Evolutionary conservation across 2,797 vertebrate genomes (phyloP), one percentile per base, ranked within the genome.

Genomic region (Oreonectes daqikongensis): DNA sequence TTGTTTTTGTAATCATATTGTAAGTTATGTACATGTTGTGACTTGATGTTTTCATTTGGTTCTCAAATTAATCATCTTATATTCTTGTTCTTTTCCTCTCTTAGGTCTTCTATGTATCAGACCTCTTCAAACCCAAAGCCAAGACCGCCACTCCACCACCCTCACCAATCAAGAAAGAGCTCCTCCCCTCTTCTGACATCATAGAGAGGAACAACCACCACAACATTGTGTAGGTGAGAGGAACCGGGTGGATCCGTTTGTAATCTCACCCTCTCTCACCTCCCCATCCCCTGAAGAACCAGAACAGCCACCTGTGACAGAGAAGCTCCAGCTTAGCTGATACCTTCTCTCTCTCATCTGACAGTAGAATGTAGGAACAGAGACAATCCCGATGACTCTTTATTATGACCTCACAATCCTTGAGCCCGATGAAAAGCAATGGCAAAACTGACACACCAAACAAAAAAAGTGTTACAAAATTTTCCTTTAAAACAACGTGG

Each of bases 301-400:
- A 63, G 78, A 87, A 86, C 83, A 84, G 78, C 57, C 70, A 90
- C 90, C 86, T 93, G 90, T 89, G 93, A 96, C 94, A 80, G 94
- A 94, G 94, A 94, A 91, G 95, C 94, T 91, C 92, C 92, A 88
- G 90, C 89, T 90, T 60, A 55, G 68, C 79, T 76, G 84, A 60
- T 32, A 26, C 52, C 46, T 68, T 79, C 80, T 81, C 82, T 80
- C 69, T 95, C 95, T 95, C 95, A 97, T 97, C 94, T 94, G 96
- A 99, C 97, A 97, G 95, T 98, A 98, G 97, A 99, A 98, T 99
- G 97, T 99, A 98, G 97, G 93, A 93, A 94, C 93, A 94, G 94
- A 94, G 92, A 93, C 88, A 87, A 92, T 89, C 92, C 91, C 90
- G 94, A 95, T 90, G 69, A 89, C 87, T 86, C 84, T 85, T 82